These are phyloP conservation scores for Tinamus major DNA, from an alignment of 2,797 vertebrate genomes.

Conservation along the genomic window DNA sequence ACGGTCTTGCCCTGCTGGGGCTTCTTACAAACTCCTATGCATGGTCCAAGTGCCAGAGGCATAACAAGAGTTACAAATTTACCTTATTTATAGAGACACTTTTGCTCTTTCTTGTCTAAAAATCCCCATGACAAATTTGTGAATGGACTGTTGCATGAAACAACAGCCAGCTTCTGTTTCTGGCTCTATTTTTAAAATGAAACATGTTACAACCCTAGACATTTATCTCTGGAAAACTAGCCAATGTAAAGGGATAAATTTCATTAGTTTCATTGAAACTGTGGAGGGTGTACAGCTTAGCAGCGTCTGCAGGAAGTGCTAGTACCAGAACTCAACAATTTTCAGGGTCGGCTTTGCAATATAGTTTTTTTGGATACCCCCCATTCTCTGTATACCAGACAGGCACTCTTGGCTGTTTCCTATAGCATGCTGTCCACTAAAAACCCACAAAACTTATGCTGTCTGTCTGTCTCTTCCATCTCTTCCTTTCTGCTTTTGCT, in stretches of 20 bases:
- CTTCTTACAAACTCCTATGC: accelerated
- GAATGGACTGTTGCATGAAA: background rate
- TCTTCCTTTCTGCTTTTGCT: background rate
- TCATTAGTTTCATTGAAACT: background rate
- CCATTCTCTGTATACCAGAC: background rate
- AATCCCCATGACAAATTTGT: background rate
- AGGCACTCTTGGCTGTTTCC: background rate
- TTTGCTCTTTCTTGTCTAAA: background rate
- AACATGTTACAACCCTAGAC: accelerated
- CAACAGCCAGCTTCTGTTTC: background rate
- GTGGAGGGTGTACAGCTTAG: background rate
- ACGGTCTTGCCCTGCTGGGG: background rate
- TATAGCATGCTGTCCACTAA: background rate
- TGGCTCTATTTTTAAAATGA: background rate
- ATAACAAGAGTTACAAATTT: background rate
- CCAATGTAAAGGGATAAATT: background rate
- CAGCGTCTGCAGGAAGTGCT: background rate
- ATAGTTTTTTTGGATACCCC: background rate
- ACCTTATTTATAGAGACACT: background rate
- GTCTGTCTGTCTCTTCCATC: background rate
- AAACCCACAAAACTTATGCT: background rate
- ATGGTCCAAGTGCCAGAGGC: background rate
- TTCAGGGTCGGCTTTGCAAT: background rate
- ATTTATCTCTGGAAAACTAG: background rate
- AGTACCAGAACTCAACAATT: background rate